A percentile compares a stretch with the other conserved stretches of the same genome.
These are phyloP conservation scores for Corella eumyota DNA, from an alignment of 23 tunicate species.

Conservation along the genomic window DNA sequence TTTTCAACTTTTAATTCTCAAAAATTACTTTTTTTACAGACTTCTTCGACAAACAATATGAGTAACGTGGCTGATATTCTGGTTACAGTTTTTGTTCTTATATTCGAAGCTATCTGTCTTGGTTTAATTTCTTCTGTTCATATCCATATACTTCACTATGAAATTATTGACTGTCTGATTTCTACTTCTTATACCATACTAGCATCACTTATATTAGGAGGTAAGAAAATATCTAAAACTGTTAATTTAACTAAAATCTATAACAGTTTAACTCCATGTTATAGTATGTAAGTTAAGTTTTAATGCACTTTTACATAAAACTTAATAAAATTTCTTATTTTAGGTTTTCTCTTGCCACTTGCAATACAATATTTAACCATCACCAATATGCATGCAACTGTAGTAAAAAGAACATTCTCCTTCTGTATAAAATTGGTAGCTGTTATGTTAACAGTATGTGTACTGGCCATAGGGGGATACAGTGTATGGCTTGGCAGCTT, in stretches of 20 bases:
- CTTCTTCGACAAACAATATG: not conserved
- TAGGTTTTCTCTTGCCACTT: not conserved
- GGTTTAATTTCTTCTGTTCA: constrained; percentile 8
- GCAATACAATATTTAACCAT: not conserved
- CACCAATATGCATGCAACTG: not conserved
- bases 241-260: not conserved
- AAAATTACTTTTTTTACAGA: not conserved
- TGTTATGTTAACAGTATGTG: not conserved
- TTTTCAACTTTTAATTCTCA: not conserved
- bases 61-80: not conserved
- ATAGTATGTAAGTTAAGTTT: no score
- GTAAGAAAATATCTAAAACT: constrained; percentile 8
- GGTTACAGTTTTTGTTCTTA: not conserved
- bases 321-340: not conserved
- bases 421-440: not conserved
- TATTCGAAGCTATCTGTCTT: constrained; percentile 7
- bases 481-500: constrained; percentile 1
- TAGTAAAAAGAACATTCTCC: not conserved
- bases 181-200: not conserved
- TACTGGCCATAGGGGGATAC: not conserved
- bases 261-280: not conserved
- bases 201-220: constrained; percentile 18
- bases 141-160: constrained; percentile 11
- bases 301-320: not conserved
- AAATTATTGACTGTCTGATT: constrained; percentile 12